Evolutionary conservation across 2,113 vertebrate genomes (phyloP).

Genomic region (Progne subis): DNA sequence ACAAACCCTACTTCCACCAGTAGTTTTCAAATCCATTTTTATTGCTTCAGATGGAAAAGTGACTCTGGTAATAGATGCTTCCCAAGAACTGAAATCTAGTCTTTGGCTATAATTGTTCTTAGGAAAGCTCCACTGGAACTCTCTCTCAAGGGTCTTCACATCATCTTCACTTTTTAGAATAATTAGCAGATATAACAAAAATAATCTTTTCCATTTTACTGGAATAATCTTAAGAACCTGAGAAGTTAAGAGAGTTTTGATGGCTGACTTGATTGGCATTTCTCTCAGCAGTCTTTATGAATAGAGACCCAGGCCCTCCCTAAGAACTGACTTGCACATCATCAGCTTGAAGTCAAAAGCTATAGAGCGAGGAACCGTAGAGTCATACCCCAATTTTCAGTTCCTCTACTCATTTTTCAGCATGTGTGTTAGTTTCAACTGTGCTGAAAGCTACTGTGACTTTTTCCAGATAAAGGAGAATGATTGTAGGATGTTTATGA

Average conservation of each 20-base stretch:
- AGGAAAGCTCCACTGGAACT: neutral
- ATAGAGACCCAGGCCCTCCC: neutral
- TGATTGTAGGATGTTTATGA: neutral
- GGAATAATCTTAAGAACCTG: neutral
- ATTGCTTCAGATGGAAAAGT: neutral
- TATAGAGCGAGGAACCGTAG: neutral
- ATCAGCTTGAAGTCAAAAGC: neutral
- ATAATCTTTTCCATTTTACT: neutral
- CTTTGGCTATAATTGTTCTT: neutral
- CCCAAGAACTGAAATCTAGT: neutral
- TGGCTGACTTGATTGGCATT: neutral
- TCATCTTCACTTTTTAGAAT: neutral
- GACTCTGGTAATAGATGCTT: neutral
- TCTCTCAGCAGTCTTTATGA: neutral
- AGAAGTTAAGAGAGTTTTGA: neutral
- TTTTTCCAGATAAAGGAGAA: neutral
- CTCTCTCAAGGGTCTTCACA: neutral
- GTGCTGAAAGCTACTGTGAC: neutral
- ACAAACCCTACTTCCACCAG: fast-evolving
- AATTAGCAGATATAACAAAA: neutral
- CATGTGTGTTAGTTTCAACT: neutral
- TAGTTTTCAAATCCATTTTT: neutral
- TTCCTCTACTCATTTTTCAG: neutral
- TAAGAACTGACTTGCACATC: neutral
- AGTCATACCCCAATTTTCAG: neutral